Conservation (phyloP, 2,888 invertebrate species). For the Oasisia sp. region DNA sequence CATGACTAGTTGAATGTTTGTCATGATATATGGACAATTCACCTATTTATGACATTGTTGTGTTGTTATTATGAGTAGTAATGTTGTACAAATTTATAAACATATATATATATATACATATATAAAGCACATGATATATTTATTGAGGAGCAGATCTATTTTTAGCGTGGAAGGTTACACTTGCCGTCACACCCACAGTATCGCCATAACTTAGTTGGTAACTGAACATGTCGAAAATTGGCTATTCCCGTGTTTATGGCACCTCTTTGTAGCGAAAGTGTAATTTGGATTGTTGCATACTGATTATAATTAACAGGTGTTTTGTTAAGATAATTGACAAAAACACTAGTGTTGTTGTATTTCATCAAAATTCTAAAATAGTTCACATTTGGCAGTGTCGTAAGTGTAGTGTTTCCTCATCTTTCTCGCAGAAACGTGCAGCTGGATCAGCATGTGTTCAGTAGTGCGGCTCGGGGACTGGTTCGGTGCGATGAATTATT, state of each 20-base stretch:
- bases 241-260: not conserved
- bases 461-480: not conserved
- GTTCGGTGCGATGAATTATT: not conserved
- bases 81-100: slow-evolving; percentile 13
- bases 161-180: not conserved
- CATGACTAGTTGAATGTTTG: not conserved
- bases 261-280: not conserved
- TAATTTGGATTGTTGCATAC: not conserved
- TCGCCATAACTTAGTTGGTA: not conserved
- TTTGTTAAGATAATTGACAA: not conserved
- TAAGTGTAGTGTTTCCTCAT: not conserved
- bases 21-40: not conserved
- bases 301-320: not conserved
- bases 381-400: not conserved
- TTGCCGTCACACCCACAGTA: not conserved
- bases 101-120: slow-evolving; percentile 13
- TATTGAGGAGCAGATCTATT: slow-evolving; percentile 17
- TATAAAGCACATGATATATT: slow-evolving; percentile 5
- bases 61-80: not conserved
- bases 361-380: not conserved
- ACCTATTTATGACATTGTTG: not conserved
- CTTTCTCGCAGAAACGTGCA: not conserved
- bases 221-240: not conserved
- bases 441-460: not conserved
- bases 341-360: not conserved